phyloP scores from a whole-genome alignment of 2,113 vertebrate species.

The Gobio gobio region DNA sequence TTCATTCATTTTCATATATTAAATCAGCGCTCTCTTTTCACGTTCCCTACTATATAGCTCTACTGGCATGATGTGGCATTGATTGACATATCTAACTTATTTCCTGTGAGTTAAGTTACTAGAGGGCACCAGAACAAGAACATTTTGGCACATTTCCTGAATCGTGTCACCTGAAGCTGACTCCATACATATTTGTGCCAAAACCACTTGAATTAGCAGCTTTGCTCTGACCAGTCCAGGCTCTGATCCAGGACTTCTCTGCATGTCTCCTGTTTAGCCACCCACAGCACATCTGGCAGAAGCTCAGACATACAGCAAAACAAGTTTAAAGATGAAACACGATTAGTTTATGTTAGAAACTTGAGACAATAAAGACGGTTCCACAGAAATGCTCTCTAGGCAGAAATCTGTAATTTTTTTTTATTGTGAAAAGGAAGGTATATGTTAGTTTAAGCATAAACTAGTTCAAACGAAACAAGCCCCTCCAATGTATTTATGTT shows the following conservation, averaged over 20 bases:
- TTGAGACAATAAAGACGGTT: not conserved
- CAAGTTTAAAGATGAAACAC: not conserved
- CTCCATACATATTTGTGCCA: not conserved
- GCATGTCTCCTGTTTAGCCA: slow-evolving; percentile 11
- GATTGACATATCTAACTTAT: not conserved
- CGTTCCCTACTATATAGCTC: not conserved
- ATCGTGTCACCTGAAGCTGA: slow-evolving; percentile 10
- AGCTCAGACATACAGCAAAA: slow-evolving; percentile 20
- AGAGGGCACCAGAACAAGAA: not conserved
- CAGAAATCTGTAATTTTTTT: not conserved
- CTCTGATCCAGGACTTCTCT: slow-evolving; percentile 26
- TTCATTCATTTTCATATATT: no score
- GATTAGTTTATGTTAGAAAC: not conserved
- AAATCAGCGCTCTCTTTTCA: not conserved
- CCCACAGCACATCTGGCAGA: slow-evolving; percentile 38
- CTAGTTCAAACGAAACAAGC: not conserved
- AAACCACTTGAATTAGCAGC: slow-evolving; percentile 24
- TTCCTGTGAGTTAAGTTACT: not conserved
- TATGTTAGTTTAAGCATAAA: not conserved
- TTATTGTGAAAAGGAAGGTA: not conserved
- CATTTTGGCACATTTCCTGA: slow-evolving; percentile 10
- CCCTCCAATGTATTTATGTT: not conserved
- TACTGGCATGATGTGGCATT: slow-evolving; percentile 12
- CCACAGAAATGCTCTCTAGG: not conserved
- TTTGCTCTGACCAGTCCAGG: slow-evolving; percentile 25